Evolutionary conservation across 1,140 invertebrate genomes (phyloP).

Genomic region (Doryteuthis pealeii): DNA sequence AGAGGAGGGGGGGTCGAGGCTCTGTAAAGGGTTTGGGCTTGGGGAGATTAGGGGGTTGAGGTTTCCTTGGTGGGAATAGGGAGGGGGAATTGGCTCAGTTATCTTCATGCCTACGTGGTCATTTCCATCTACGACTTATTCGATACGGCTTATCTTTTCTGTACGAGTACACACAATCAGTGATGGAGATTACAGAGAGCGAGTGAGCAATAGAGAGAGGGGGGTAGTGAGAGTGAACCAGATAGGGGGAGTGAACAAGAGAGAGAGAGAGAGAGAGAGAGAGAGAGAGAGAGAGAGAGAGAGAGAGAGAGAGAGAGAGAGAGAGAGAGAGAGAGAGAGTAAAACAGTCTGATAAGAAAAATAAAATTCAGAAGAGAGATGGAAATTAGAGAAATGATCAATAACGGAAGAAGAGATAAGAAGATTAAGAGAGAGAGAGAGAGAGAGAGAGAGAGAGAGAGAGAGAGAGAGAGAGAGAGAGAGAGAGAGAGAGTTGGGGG

Average conservation of each 20-base stretch:
- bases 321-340: no score
- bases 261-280: neutral
- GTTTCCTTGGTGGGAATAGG: no score
- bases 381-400: neutral
- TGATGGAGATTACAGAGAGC: neutral
- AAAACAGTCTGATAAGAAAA: no score
- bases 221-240: neutral
- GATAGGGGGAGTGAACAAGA: neutral
- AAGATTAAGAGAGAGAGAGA: neutral
- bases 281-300: neutral
- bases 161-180: neutral
- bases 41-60: no score
- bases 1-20: no score
- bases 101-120: no score
- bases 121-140: no score
- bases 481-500: neutral
- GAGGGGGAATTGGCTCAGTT: no score
- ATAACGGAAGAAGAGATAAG: neutral
- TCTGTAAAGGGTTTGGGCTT: no score
- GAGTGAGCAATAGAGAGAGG: neutral
- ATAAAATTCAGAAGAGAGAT: neutral
- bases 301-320: no score
- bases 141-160: neutral
- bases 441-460: neutral
- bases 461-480: neutral